These are phyloP conservation scores for Drosophila lowei DNA, from an alignment of 1,140 invertebrate genomes.

Conservation along the genomic window DNA sequence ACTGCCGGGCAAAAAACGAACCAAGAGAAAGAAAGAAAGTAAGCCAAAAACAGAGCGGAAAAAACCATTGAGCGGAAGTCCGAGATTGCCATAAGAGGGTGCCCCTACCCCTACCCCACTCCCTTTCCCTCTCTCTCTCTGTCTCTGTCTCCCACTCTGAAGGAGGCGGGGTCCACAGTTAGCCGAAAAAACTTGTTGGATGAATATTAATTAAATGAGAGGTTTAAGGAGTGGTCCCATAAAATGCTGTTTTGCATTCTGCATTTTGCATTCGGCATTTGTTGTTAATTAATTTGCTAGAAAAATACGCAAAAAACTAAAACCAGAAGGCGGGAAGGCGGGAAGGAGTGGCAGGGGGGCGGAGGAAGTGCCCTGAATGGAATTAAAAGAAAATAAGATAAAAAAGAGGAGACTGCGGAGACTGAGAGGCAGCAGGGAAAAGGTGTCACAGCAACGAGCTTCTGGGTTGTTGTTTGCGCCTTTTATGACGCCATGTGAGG, in stretches of 20 bases:
- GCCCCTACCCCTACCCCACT: constrained; percentile 33
- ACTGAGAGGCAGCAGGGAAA: constrained; percentile 25
- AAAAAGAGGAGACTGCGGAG: constrained; percentile 21
- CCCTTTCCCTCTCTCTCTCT: neutral
- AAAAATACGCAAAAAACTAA: constrained; percentile 31
- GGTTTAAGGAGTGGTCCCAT: constrained; percentile 54
- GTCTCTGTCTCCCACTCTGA: neutral
- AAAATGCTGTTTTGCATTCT: constrained; percentile 54
- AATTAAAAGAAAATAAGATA: constrained; percentile 72
- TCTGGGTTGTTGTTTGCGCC: constrained; percentile 16
- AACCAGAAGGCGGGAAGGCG: no score
- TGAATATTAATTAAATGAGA: constrained; percentile 79
- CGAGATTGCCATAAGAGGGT: constrained; percentile 70
- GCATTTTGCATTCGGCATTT: constrained; percentile 62
- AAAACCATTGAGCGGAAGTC: constrained; percentile 63
- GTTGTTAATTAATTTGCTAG: constrained; percentile 76
- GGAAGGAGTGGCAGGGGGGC: neutral
- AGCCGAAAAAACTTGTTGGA: constrained; percentile 56
- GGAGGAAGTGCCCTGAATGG: constrained; percentile 45
- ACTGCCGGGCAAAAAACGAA: constrained; percentile 1
- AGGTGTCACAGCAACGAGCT: constrained; percentile 54
- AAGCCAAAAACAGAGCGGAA: constrained; percentile 1
- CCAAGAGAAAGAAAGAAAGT: neutral
- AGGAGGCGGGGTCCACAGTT: constrained; percentile 15
- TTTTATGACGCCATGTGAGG: constrained; percentile 9